Percentiles rank a stretch among this genome's conserved stretches.
phyloP scores from a whole-genome alignment of 2,888 invertebrate genomes.

The Epistrophe grossulariae region DNA sequence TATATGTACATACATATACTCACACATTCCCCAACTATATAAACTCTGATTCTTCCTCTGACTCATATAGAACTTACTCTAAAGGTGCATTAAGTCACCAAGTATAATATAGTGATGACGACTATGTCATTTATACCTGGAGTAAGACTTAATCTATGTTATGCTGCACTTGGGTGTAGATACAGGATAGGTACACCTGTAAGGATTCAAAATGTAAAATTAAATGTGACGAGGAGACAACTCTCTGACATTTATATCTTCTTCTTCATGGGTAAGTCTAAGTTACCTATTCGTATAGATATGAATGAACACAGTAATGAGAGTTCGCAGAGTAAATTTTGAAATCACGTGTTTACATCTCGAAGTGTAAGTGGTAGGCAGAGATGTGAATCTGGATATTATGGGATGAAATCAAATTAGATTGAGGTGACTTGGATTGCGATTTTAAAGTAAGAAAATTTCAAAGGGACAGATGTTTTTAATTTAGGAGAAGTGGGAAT shows the following conservation, averaged over 20 bases:
- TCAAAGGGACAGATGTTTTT: background rate
- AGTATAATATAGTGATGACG: slow-evolving; percentile 31
- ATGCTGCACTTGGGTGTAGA: slow-evolving; percentile 8
- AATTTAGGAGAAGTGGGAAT: background rate
- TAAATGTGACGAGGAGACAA: slow-evolving; percentile 57
- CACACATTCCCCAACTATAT: slow-evolving; percentile 16
- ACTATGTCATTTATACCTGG: slow-evolving; percentile 34
- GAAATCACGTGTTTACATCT: slow-evolving; percentile 58
- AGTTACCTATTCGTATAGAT: background rate
- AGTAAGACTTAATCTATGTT: slow-evolving; percentile 53
- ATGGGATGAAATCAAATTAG: slow-evolving; percentile 50
- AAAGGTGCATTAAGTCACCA: slow-evolving; percentile 67
- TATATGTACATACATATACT: background rate
- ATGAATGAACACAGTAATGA: slow-evolving; percentile 35
- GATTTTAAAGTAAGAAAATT: background rate
- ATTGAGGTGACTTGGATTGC: slow-evolving; percentile 34
- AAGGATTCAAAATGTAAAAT: slow-evolving; percentile 55
- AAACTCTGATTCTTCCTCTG: background rate
- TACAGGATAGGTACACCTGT: background rate
- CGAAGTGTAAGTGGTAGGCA: slow-evolving; percentile 23
- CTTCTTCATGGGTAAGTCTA: slow-evolving; percentile 7
- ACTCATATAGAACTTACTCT: slow-evolving; percentile 19
- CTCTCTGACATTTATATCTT: slow-evolving; percentile 33
- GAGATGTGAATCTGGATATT: slow-evolving; percentile 34
- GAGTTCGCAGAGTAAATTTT: slow-evolving; percentile 39